Percentiles rank a stretch among this genome's conserved stretches.
These are phyloP conservation scores for Acrossocheilus fasciatus DNA, from an alignment of 2,797 vertebrate genomes.

Conservation along the genomic window DNA sequence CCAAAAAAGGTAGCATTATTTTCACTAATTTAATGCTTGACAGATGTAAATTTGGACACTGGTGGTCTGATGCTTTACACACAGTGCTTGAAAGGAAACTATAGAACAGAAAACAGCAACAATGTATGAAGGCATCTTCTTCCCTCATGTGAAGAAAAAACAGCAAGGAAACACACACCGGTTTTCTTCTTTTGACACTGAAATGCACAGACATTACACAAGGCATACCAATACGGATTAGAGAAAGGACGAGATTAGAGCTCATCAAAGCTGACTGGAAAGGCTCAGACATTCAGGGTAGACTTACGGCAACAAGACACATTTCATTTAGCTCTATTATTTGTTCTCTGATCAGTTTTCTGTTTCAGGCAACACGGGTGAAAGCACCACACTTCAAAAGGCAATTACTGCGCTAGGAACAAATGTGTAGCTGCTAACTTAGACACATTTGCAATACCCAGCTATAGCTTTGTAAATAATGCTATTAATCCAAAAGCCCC, in stretches of 20 bases:
- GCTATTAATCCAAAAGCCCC: constrained; percentile 53
- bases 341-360: constrained; percentile 58
- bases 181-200: constrained; percentile 44
- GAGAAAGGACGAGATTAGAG: constrained; percentile 49
- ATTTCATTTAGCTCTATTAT: constrained; percentile 59
- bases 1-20: not conserved
- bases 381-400: constrained; percentile 57
- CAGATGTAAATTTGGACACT: constrained; percentile 12
- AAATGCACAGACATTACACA: constrained; percentile 46
- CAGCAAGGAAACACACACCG: constrained; percentile 32
- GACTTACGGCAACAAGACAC: constrained; percentile 53
- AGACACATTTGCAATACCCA: constrained; percentile 50
- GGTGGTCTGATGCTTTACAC: not conserved
- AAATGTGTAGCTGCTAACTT: constrained; percentile 55
- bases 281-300: constrained; percentile 53
- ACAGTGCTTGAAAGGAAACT: not conserved
- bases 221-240: constrained; percentile 50
- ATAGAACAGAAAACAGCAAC: constrained; percentile 15
- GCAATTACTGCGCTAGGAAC: constrained; percentile 55
- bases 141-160: constrained; percentile 24
- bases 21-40: not conserved
- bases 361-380: constrained; percentile 55
- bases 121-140: constrained; percentile 23
- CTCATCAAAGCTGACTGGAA: constrained; percentile 51
- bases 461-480: constrained; percentile 58